These are phyloP conservation scores for Mesitornis unicolor DNA, from an alignment of 2,113 vertebrate genomes.

Conservation along the genomic window DNA sequence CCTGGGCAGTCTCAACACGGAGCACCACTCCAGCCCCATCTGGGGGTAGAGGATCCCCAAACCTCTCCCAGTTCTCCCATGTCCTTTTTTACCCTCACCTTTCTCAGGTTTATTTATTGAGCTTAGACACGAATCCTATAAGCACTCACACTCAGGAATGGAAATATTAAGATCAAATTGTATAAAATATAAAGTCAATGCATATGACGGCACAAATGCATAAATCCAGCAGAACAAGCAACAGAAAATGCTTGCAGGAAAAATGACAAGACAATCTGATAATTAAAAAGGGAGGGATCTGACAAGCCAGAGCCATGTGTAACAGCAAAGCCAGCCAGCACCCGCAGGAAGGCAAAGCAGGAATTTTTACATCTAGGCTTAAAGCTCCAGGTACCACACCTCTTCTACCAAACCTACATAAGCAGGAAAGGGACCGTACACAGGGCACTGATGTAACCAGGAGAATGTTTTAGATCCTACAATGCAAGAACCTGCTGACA, in stretches of 20 bases:
- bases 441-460: not conserved
- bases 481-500: not conserved
- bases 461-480: not conserved
- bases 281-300: conserved; percentile 35
- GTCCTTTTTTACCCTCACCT: not conserved
- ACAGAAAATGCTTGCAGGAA: conserved; percentile 33
- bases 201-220: not conserved
- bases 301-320: not conserved
- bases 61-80: not conserved
- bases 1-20: not conserved
- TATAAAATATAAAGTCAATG: conserved; percentile 15
- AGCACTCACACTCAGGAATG: not conserved
- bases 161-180: conserved; percentile 26
- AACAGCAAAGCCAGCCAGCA: not conserved
- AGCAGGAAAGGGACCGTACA: not conserved
- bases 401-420: not conserved
- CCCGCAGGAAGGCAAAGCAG: not conserved
- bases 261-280: conserved; percentile 9
- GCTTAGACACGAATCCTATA: not conserved
- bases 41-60: not conserved
- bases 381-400: not conserved
- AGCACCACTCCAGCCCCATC: not conserved
- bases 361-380: not conserved
- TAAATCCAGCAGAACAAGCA: conserved; percentile 25
- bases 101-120: conserved; percentile 23